Evolutionary conservation across 2,113 vertebrate genomes (phyloP).

Genomic region (Eulemur rufifrons): DNA sequence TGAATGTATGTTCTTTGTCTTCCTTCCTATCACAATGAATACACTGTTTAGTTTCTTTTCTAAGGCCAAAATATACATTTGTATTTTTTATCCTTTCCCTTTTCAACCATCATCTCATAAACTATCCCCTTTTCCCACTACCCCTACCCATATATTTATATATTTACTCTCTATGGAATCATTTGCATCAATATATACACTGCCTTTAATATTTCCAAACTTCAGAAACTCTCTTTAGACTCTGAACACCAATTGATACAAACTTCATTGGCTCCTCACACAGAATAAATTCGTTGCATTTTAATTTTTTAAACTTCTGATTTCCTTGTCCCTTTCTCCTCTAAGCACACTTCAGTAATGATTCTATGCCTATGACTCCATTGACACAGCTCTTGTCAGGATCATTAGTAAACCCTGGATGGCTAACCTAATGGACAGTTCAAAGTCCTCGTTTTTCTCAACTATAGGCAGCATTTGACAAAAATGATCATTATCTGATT

Average conservation of each 20-base stretch:
- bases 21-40: background rate
- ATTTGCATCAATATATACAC: background rate
- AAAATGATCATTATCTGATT: background rate
- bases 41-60: background rate
- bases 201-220: background rate
- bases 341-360: background rate
- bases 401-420: background rate
- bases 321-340: background rate
- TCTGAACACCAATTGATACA: background rate
- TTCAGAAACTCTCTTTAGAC: background rate
- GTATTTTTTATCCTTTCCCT: background rate
- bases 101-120: background rate
- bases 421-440: background rate
- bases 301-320: background rate
- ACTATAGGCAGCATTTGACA: background rate
- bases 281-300: background rate
- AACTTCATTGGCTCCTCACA: background rate
- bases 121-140: background rate
- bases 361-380: background rate
- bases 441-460: background rate
- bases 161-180: background rate
- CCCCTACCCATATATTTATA: background rate
- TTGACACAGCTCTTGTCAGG: background rate
- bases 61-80: background rate
- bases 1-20: background rate